Base-by-base conservation (phyloP, 2,113 vertebrate genomes). In the Theristicus caerulescens region DNA sequence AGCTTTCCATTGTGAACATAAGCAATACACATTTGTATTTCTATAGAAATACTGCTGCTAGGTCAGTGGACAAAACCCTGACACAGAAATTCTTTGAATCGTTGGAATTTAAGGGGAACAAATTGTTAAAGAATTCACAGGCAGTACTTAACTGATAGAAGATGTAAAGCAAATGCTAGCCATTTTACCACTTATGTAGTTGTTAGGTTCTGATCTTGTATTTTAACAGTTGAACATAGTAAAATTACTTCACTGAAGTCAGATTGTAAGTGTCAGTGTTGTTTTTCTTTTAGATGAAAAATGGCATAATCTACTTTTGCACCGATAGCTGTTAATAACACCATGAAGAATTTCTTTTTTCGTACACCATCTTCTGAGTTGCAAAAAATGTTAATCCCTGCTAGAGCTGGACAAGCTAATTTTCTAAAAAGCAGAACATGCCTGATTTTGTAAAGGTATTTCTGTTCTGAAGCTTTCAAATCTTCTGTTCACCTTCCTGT, bases 371-470 rank as follows among this genome's bases (percentile, higher is more conserved):
- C 34, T 82, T 92, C 74, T 51, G 38, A 81, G 17, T 46, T 62
- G 38, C 67, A 90, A 81, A 88, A 82, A 64, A 62, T n/a, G n/a
- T 78, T 87, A 86, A 85, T 51, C 34, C 21, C 32, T 73, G 8
- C 47, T 51, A 66, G 49, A 93, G 27, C 40, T 86, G n/a, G 21
- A 36, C 16, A 22, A 94, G 36, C 73, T 93, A 61, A 94, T 96
- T 96, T 91, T 52, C 49, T 62, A 80, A 88, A 95, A 92, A 87
- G 70, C 82, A 90, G 57, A 93, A 90, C 51, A 44, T 8, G n/a
- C 24, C 46, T 59, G 27, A 80, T 62, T 84, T 81, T 80, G 67
- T 76, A 79, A 72, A 86, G 25, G 16, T 49, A 88, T 95, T 94
- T 93, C 70, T 80, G 25, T 59, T 71, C 51, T 81, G 79, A 83